These are phyloP conservation scores for Hipparchia sbordonii DNA, from an alignment of 2,888 invertebrate genomes.

Conservation along the genomic window DNA sequence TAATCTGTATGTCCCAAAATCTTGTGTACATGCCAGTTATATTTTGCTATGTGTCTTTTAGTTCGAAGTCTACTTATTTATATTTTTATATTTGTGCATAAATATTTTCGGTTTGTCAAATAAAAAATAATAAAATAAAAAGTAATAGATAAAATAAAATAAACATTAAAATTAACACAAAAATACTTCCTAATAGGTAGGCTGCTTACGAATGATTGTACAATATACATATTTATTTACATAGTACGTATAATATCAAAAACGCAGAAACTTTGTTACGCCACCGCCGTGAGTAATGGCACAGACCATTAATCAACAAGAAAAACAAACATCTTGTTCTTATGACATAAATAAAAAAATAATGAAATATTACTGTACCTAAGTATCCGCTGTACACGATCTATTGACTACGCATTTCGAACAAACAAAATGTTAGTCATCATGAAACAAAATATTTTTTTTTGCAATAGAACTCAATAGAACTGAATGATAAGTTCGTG, in stretches of 20 bases:
- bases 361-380: slow-evolving; percentile 27
- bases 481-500: background rate
- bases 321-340: slow-evolving; percentile 38
- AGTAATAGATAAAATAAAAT: no score
- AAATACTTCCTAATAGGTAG: no score
- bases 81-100: no score
- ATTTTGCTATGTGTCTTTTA: no score
- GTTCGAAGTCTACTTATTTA: no score
- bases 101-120: no score
- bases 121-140: no score
- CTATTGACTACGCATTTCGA: slow-evolving; percentile 6
- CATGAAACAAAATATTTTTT: slow-evolving; percentile 10
- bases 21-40: no score
- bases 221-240: no score
- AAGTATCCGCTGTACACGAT: background rate
- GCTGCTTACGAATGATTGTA: no score
- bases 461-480: background rate
- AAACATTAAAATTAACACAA: no score
- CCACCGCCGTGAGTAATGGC: slow-evolving; percentile 31
- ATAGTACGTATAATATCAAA: slow-evolving; percentile 19
- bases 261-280: slow-evolving; percentile 31
- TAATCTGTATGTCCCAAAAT: no score
- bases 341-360: slow-evolving; percentile 32
- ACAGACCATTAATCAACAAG: slow-evolving; percentile 40
- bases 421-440: slow-evolving; percentile 21